Percentiles rank a stretch among this genome's conserved stretches.
Conservation (phyloP, 2,797 vertebrate genomes). For the Microchirus variegatus region DNA sequence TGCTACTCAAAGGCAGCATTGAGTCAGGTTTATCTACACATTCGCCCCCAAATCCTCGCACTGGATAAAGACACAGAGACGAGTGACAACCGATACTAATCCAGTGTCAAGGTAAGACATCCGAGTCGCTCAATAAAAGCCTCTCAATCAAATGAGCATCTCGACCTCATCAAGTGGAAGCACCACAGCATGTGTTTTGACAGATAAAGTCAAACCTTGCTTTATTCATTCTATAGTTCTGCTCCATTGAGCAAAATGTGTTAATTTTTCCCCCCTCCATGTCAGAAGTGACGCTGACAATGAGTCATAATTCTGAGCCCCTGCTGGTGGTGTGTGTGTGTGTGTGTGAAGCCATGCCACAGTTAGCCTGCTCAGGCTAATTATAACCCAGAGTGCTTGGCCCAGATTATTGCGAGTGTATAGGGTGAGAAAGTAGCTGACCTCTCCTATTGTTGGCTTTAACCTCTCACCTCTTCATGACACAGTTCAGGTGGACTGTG, state of each 20-base stretch:
- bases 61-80: conserved; percentile 22
- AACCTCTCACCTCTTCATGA: conserved; percentile 40
- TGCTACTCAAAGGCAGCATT: conserved; percentile 55
- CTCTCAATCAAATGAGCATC: conserved; percentile 14
- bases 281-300: conserved; percentile 53
- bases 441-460: conserved; percentile 36
- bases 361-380: conserved; percentile 67
- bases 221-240: conserved; percentile 51
- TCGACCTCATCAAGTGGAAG: conserved; percentile 15
- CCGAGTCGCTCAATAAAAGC: conserved; percentile 12
- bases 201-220: conserved; percentile 40
- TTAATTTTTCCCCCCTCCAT: conserved; percentile 58
- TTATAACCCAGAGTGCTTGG: conserved; percentile 67
- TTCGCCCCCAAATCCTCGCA: conserved; percentile 34
- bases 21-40: conserved; percentile 70
- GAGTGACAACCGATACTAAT: conserved; percentile 9
- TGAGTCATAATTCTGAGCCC: conserved; percentile 58
- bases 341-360: conserved; percentile 62
- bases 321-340: conserved; percentile 49
- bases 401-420: conserved; percentile 66
- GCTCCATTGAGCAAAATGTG: conserved; percentile 61
- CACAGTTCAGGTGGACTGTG: conserved; percentile 21
- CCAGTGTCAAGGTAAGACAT: conserved; percentile 13
- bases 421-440: conserved; percentile 55
- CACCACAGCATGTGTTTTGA: conserved; percentile 34